These are phyloP conservation scores for Marmota flaviventris DNA, from an alignment of 2,113 vertebrate species.

Conservation along the genomic window DNA sequence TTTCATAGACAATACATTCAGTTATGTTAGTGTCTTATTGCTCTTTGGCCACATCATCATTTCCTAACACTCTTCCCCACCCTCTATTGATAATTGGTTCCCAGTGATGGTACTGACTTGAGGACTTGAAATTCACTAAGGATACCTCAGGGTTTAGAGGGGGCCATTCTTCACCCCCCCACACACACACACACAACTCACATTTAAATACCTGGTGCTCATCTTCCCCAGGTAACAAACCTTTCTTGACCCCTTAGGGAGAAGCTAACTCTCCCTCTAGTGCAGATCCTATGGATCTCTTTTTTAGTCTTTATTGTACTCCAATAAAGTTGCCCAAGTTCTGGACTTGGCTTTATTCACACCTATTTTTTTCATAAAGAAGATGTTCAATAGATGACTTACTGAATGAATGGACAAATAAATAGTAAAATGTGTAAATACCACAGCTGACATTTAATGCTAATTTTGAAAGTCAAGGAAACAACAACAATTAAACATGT, in stretches of 20 bases:
- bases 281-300: neutral
- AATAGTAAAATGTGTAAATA: neutral
- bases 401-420: neutral
- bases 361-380: neutral
- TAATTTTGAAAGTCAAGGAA: constrained; percentile 23
- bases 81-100: neutral
- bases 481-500: neutral
- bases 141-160: neutral
- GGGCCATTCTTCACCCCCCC: neutral
- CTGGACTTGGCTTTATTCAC: neutral
- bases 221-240: neutral
- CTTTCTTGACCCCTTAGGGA: neutral
- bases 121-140: neutral
- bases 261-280: neutral
- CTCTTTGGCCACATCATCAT: neutral
- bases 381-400: neutral
- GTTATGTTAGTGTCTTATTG: neutral
- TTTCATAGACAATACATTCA: neutral
- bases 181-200: too few relatives aligned
- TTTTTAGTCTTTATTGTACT: neutral
- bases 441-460: neutral
- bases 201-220: neutral
- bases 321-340: neutral
- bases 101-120: neutral
- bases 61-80: neutral